Evolutionary conservation across 2,888 invertebrate genomes (phyloP).

Genomic region (Perdita meconis): DNA sequence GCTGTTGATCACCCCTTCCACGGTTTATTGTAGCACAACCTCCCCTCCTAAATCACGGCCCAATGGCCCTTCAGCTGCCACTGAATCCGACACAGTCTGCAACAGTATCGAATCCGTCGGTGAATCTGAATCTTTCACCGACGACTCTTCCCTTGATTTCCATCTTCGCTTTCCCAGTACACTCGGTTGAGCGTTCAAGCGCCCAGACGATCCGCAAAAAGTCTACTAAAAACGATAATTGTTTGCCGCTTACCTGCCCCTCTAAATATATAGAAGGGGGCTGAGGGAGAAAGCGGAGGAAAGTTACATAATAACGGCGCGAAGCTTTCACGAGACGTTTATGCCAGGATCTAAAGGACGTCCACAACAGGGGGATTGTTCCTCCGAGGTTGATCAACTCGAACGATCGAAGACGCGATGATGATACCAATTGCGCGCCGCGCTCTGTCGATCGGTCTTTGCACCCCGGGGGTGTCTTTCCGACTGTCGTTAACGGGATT

Average conservation of each 20-base stretch:
- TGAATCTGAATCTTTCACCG: conserved; percentile 13
- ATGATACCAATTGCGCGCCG: neutral
- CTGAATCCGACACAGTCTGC: conserved; percentile 29
- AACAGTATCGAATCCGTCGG: neutral
- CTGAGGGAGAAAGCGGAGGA: conserved; percentile 6
- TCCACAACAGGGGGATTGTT: conserved; percentile 22
- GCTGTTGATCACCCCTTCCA: conserved; percentile 60
- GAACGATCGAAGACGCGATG: neutral
- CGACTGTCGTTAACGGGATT: conserved; percentile 5
- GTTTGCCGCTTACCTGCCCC: conserved; percentile 28
- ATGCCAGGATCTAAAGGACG: conserved; percentile 37
- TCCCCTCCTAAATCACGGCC: conserved; percentile 58
- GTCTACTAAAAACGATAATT: conserved; percentile 28
- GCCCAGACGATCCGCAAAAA: neutral
- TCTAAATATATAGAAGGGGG: neutral
- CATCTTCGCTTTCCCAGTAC: neutral
- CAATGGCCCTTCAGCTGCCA: conserved; percentile 59
- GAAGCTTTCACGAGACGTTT: conserved; percentile 26
- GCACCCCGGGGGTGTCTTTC: conserved; percentile 1
- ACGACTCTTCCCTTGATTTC: conserved; percentile 26
- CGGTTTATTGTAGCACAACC: conserved; percentile 58
- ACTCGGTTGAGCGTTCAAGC: conserved; percentile 14
- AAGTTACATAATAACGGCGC: conserved; percentile 35
- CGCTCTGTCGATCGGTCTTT: neutral
- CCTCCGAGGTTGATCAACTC: neutral